Evolutionary conservation across 1,140 invertebrate genomes (phyloP).

Genomic region (Lasioglossum albipes): DNA sequence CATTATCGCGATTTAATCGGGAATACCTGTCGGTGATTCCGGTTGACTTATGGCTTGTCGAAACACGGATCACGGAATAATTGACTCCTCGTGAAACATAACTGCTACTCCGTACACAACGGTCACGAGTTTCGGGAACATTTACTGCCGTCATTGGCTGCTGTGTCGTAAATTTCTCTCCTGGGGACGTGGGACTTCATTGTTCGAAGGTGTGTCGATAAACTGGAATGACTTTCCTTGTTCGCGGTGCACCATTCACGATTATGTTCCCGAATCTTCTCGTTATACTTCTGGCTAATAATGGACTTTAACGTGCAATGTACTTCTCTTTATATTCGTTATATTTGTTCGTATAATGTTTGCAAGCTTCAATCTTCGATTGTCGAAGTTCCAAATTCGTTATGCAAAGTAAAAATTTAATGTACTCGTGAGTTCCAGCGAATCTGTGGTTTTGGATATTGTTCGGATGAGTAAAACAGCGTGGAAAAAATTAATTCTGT

Average conservation of each 20-base stretch:
- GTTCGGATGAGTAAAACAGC: background rate
- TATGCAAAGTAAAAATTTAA: too few species aligned
- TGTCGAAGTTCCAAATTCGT: too few species aligned
- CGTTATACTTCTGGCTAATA: too few species aligned
- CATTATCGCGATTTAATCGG: constrained; percentile 8
- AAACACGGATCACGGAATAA: background rate
- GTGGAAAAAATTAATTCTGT: background rate
- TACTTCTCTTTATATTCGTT: too few species aligned
- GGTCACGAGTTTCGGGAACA: background rate
- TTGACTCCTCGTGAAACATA: background rate
- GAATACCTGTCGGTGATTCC: background rate
- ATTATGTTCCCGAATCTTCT: too few species aligned
- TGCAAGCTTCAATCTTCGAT: too few species aligned
- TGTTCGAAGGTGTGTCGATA: background rate
- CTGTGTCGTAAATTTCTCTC: background rate
- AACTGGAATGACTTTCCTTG: too few species aligned
- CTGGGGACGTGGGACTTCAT: background rate
- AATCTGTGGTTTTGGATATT: background rate
- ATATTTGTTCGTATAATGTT: too few species aligned
- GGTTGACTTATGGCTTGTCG: background rate
- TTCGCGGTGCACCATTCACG: too few species aligned
- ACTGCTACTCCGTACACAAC: background rate
- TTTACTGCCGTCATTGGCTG: background rate
- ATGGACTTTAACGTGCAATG: too few species aligned
- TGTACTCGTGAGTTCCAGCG: too few species aligned